These are phyloP conservation scores for Ramphastos sulfuratus DNA, from an alignment of 2,113 vertebrate species.

Conservation along the genomic window DNA sequence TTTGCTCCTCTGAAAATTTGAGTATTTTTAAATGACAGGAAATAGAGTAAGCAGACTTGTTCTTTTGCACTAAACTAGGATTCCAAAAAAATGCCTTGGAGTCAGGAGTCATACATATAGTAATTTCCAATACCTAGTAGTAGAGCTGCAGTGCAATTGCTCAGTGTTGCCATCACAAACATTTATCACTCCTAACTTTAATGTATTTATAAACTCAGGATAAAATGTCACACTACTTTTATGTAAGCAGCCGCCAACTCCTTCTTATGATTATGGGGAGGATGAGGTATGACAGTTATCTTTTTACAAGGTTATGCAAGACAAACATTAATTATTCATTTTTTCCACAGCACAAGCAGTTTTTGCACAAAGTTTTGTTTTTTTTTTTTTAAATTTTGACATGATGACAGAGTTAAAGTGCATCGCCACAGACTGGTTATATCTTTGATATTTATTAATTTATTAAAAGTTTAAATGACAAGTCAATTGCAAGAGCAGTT, in stretches of 20 bases:
- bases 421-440: not conserved
- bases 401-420: not conserved
- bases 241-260: not conserved
- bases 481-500: not conserved
- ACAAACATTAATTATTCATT: not conserved
- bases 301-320: not conserved
- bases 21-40: not conserved
- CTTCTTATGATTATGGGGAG: not conserved
- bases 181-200: not conserved
- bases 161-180: not conserved
- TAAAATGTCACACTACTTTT: not conserved
- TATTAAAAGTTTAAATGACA: not conserved
- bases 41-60: not conserved
- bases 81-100: not conserved
- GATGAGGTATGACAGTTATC: not conserved
- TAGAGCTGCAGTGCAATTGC: not conserved
- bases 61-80: not conserved
- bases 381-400: not conserved
- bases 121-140: not conserved
- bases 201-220: not conserved
- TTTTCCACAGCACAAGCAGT: not conserved
- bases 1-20: not conserved
- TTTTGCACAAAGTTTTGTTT: not conserved
- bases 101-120: not conserved
- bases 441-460: not conserved